A percentile compares a stretch with the other conserved stretches of the same genome.
These are phyloP conservation scores for Plutomurus gul DNA, from an alignment of 1,140 invertebrate genomes.

Conservation along the genomic window DNA sequence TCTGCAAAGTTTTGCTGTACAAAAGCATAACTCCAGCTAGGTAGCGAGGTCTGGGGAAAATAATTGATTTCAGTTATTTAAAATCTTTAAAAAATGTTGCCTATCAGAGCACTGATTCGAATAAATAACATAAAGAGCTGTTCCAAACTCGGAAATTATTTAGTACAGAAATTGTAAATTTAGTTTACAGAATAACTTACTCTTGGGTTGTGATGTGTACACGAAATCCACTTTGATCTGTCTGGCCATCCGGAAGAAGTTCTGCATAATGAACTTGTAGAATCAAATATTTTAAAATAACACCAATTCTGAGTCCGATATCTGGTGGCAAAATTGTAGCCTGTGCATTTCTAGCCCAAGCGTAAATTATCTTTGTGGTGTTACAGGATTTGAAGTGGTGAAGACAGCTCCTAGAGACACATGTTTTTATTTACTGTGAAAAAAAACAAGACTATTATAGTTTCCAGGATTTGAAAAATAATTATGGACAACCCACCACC, in stretches of 20 bases:
- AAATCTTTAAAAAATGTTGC: no score
- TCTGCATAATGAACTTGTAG: slow-evolving; percentile 62
- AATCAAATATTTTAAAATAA: slow-evolving; percentile 61
- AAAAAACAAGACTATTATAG: no score
- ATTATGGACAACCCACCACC: no score
- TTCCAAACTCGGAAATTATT: no score
- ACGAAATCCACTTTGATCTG: slow-evolving; percentile 56
- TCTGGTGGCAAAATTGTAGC: slow-evolving; percentile 62
- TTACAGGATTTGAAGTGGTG: slow-evolving; percentile 57
- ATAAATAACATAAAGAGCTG: no score
- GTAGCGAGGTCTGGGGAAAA: slow-evolving; percentile 58
- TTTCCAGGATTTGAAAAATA: slow-evolving; percentile 29
- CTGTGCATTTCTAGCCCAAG: slow-evolving; percentile 69
- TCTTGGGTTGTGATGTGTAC: slow-evolving; percentile 54
- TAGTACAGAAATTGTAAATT: no score
- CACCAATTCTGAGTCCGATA: slow-evolving; percentile 68
- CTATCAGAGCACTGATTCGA: no score
- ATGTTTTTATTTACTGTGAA: no score
- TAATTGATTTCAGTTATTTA: not conserved
- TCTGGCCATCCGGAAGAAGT: slow-evolving; percentile 51
- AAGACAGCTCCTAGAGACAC: slow-evolving; percentile 59
- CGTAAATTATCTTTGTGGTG: slow-evolving; percentile 64
- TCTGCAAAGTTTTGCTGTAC: slow-evolving; percentile 48
- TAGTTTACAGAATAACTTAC: no score
- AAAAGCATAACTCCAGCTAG: slow-evolving; percentile 60